These are phyloP conservation scores for Xyrauchen texanus DNA, from an alignment of 2,113 vertebrate species.

Conservation along the genomic window DNA sequence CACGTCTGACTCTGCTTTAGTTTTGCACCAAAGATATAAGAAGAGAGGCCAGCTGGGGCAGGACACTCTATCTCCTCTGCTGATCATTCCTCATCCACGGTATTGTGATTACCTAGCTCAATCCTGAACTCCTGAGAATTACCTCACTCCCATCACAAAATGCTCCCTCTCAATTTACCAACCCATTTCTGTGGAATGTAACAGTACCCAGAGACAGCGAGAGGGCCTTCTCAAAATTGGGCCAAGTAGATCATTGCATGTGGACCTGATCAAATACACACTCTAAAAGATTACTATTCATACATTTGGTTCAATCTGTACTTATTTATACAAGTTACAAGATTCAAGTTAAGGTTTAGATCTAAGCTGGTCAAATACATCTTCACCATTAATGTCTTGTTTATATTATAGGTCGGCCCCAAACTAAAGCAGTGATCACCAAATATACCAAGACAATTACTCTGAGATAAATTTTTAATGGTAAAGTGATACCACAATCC, in stretches of 20 bases:
- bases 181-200: slow-evolving; percentile 54
- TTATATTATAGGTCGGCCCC: slow-evolving; percentile 57
- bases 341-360: background rate
- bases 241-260: slow-evolving; percentile 37
- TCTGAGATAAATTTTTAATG: slow-evolving; percentile 73
- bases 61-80: slow-evolving; percentile 54
- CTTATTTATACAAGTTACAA: background rate
- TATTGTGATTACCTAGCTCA: slow-evolving; percentile 51
- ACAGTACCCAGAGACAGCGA: slow-evolving; percentile 63
- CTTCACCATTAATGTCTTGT: slow-evolving; percentile 42
- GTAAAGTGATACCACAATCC: slow-evolving; percentile 66
- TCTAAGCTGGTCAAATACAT: background rate
- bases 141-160: slow-evolving; percentile 56
- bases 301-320: background rate
- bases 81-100: slow-evolving; percentile 52
- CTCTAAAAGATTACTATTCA: background rate
- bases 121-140: slow-evolving; percentile 53
- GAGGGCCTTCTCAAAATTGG: slow-evolving; percentile 45
- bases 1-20: slow-evolving; percentile 76
- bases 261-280: slow-evolving; percentile 14
- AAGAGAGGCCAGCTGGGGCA: slow-evolving; percentile 73
- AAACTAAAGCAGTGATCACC: slow-evolving; percentile 66
- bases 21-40: slow-evolving; percentile 72
- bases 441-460: slow-evolving; percentile 69
- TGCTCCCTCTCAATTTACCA: slow-evolving; percentile 57